Evolutionary conservation across 2,888 invertebrate species (phyloP).

Genomic region (Pristionchus entomophagus): DNA sequence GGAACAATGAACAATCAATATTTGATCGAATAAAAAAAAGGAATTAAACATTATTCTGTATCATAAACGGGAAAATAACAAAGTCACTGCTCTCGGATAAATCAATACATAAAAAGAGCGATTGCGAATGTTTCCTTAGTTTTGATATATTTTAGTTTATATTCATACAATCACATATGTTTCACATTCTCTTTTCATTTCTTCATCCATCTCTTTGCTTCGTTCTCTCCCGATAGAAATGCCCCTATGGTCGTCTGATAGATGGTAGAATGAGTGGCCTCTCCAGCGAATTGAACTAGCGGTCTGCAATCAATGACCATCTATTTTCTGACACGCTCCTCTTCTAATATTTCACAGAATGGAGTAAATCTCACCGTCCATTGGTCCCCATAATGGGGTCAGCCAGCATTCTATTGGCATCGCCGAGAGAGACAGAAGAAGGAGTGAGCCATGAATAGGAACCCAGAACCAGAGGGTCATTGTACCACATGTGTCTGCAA

Average conservation of each 20-base stretch:
- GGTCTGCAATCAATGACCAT: constrained; percentile 35
- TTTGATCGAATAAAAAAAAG: too few species aligned
- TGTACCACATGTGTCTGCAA: constrained; percentile 15
- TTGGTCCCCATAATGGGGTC: constrained; percentile 2
- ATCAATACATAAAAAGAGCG: too few species aligned
- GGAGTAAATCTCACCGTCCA: not conserved
- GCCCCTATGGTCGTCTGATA: constrained; percentile 43
- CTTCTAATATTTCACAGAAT: not conserved
- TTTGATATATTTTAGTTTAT: too few species aligned
- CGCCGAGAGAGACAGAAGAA: not conserved
- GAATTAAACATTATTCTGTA: too few species aligned
- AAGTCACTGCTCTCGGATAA: too few species aligned
- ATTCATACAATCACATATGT: too few species aligned
- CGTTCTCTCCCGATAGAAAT: constrained; percentile 29
- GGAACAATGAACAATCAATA: too few species aligned
- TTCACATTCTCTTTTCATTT: not conserved
- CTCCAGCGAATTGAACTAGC: constrained; percentile 38
- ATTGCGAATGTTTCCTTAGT: too few species aligned
- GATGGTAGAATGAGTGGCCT: constrained; percentile 38
- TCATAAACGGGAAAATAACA: too few species aligned
- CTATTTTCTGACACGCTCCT: not conserved
- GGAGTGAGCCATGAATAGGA: constrained; percentile 46
- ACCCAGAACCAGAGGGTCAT: constrained; percentile 40
- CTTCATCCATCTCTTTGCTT: constrained; percentile 31
- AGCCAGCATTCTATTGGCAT: constrained; percentile 22